phyloP scores from a whole-genome alignment of 2,113 vertebrate genomes.

The Cyprinodon tularosa region DNA sequence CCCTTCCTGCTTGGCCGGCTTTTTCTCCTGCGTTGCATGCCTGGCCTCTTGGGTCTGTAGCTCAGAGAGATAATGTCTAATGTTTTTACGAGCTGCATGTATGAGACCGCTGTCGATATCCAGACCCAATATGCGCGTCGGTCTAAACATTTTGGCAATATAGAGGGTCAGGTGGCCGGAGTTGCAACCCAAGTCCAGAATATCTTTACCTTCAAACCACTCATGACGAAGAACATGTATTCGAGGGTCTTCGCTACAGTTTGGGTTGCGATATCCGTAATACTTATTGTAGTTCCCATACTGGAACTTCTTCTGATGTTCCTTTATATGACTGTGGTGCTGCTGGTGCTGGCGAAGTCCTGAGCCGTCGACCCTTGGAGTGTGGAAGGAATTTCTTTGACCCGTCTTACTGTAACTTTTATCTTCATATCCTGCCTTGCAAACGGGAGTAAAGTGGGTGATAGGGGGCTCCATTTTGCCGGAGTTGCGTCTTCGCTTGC shows the following conservation, averaged over 20 bases:
- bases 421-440: constrained; percentile 50
- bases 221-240: constrained; percentile 82
- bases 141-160: constrained; percentile 85
- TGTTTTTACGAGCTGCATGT: constrained; percentile 88
- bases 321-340: constrained; percentile 36
- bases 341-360: constrained; percentile 63
- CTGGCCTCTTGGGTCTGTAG: constrained; percentile 77
- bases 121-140: constrained; percentile 85
- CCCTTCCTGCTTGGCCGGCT: constrained; percentile 42
- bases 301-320: constrained; percentile 83
- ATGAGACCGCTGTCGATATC: constrained; percentile 88
- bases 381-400: constrained; percentile 52
- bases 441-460: constrained; percentile 49
- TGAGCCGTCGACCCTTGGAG: constrained; percentile 50
- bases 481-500: constrained; percentile 87
- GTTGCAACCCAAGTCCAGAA: constrained; percentile 92
- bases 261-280: constrained; percentile 92
- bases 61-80: constrained; percentile 90
- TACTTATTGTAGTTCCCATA: constrained; percentile 94
- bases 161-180: constrained; percentile 89
- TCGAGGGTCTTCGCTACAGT: constrained; percentile 83
- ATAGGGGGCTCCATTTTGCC: constrained; percentile 82
- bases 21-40: constrained; percentile 35
- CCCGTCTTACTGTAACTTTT: constrained; percentile 26
- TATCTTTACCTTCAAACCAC: constrained; percentile 88